phyloP scores from a whole-genome alignment of 92 coral and sea anemone genomes.

The Porites lobata region DNA sequence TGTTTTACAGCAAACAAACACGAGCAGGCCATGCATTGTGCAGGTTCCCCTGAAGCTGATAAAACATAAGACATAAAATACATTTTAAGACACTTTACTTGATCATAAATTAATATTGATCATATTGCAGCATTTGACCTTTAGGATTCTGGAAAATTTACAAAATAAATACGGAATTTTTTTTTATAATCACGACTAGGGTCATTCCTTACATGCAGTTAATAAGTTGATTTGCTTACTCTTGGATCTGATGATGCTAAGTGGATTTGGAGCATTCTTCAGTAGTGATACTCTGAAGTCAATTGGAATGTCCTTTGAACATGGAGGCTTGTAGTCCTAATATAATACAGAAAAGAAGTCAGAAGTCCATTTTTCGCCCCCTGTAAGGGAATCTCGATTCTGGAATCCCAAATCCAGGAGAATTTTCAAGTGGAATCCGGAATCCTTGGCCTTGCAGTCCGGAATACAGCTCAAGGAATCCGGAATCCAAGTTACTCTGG shows the following conservation, averaged over 20 bases:
- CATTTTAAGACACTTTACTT: background rate
- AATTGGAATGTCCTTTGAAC: slow-evolving; percentile 92
- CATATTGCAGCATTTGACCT: no score
- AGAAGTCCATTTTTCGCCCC: no score
- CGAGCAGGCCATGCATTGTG: slow-evolving; percentile 87
- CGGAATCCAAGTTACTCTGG: no score
- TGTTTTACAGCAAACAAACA: slow-evolving; percentile 91
- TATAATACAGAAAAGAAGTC: background rate
- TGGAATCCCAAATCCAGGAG: no score
- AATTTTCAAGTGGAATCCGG: no score
- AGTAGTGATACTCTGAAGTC: slow-evolving; percentile 85
- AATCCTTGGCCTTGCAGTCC: no score
- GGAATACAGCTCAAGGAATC: no score
- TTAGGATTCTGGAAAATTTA: no score
- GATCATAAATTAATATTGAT: no score
- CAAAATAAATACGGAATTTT: no score
- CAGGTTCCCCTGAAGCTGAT: slow-evolving; percentile 92
- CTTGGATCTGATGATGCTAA: slow-evolving; percentile 90
- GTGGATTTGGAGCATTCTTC: slow-evolving; percentile 88
- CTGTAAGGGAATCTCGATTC: no score
- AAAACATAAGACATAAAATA: background rate
- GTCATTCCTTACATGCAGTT: no score
- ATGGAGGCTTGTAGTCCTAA: slow-evolving; percentile 94
- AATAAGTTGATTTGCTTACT: slow-evolving; percentile 44
- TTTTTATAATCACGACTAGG: background rate